Percentiles rank a stretch among this genome's conserved stretches.
These are phyloP conservation scores for Asobara japonica DNA, from an alignment of 1,140 invertebrate species.

Conservation along the genomic window DNA sequence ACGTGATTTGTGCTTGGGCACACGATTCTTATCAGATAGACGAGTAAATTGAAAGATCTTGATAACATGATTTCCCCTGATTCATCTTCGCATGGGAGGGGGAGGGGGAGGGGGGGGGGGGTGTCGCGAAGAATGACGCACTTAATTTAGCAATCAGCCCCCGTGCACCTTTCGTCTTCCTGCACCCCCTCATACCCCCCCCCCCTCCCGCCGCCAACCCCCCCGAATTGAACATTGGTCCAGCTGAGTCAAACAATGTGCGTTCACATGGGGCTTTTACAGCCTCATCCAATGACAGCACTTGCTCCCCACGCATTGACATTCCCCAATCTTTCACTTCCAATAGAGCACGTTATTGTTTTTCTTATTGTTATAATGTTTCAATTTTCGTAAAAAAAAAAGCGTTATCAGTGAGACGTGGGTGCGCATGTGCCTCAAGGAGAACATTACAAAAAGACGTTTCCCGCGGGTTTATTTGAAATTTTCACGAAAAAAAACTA, in stretches of 20 bases:
- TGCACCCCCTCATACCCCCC: slow-evolving; percentile 37
- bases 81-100: not conserved
- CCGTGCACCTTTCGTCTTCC: slow-evolving; percentile 61
- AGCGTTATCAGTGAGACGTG: no score
- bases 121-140: slow-evolving; percentile 57
- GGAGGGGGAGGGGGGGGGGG: slow-evolving; percentile 5
- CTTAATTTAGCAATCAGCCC: slow-evolving; percentile 66
- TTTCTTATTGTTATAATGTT: no score
- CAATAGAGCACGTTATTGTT: no score
- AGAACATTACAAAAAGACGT: no score
- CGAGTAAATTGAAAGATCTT: not conserved
- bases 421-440: no score
- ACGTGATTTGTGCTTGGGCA: not conserved
- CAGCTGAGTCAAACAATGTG: slow-evolving; percentile 67
- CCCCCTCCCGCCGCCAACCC: slow-evolving; percentile 22
- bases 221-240: no score
- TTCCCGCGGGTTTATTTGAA: no score
- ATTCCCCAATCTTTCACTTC: no score
- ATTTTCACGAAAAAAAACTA: no score
- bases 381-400: no score
- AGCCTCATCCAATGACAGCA: slow-evolving; percentile 46
- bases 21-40: not conserved
- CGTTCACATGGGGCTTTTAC: slow-evolving; percentile 66
- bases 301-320: not conserved
- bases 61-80: not conserved